These are phyloP conservation scores for Tupiocoris notatus DNA, from an alignment of 2,888 invertebrate species.

Conservation along the genomic window DNA sequence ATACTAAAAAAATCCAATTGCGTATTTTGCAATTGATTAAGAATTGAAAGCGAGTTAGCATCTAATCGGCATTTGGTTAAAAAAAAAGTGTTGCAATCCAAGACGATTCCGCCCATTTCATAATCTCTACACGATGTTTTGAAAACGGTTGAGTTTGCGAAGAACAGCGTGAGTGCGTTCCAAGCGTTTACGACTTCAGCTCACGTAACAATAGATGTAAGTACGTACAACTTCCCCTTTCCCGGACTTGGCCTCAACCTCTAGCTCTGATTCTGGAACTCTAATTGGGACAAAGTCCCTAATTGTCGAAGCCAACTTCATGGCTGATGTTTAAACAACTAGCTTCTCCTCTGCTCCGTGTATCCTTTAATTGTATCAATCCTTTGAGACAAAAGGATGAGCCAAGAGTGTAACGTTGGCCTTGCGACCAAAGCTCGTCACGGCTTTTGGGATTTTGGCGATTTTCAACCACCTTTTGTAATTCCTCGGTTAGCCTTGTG, in stretches of 20 bases:
- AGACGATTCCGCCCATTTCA: not conserved
- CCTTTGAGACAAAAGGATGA: constrained; percentile 35
- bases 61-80: too few species aligned
- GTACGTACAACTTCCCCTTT: constrained; percentile 11
- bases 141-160: not conserved
- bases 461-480: not conserved
- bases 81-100: too few species aligned
- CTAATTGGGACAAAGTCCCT: constrained; percentile 34
- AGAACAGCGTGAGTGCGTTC: not conserved
- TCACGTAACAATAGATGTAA: constrained; percentile 20
- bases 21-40: too few species aligned
- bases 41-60: too few species aligned
- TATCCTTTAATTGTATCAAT: constrained; percentile 20
- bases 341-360: not conserved
- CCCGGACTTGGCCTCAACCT: constrained; percentile 7
- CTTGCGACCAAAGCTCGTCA: not conserved
- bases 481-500: too few species aligned
- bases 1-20: too few species aligned
- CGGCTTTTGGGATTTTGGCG: constrained; percentile 6
- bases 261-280: not conserved
- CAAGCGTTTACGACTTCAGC: not conserved
- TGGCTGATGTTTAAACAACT: constrained; percentile 28
- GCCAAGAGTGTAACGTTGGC: constrained; percentile 6
- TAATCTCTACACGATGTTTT: not conserved
- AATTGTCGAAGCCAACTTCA: constrained; percentile 29